phyloP scores from a whole-genome alignment of 2,113 vertebrate genomes.

The Pandion haliaetus region DNA sequence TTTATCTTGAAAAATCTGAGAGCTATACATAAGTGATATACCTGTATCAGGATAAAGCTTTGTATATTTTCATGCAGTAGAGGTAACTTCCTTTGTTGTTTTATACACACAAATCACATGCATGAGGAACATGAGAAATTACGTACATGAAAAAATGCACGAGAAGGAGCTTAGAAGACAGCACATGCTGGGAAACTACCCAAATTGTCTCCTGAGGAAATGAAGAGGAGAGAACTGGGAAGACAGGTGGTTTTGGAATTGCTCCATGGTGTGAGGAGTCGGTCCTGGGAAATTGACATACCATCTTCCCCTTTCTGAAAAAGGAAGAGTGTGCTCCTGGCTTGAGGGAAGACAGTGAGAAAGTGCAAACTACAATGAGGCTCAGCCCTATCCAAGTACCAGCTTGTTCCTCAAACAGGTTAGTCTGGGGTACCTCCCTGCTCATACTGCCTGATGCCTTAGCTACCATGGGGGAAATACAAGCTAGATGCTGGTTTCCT shows the following conservation, averaged over 20 bases:
- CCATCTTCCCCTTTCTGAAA: not conserved
- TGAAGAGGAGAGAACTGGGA: not conserved
- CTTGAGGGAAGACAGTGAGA: not conserved
- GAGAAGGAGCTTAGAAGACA: not conserved
- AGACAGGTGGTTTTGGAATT: not conserved
- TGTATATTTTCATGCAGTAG: not conserved
- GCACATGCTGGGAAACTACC: not conserved
- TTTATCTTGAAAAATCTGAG: not conserved
- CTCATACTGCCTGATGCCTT: not conserved
- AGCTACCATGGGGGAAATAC: not conserved
- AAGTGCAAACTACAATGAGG: not conserved
- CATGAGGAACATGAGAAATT: not conserved
- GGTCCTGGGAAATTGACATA: not conserved
- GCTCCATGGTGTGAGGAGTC: not conserved
- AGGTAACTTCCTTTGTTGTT: not conserved
- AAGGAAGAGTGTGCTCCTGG: not conserved
- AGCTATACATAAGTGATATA: not conserved
- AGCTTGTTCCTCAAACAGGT: not conserved
- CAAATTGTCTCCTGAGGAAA: not conserved
- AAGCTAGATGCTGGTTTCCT: not conserved
- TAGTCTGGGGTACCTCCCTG: not conserved
- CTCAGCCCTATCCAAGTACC: not conserved
- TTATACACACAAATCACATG: not conserved
- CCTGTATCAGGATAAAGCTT: not conserved
- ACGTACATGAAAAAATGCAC: not conserved